phyloP scores from a whole-genome alignment of 2,113 vertebrate species.

The Pterocles orientalis region DNA sequence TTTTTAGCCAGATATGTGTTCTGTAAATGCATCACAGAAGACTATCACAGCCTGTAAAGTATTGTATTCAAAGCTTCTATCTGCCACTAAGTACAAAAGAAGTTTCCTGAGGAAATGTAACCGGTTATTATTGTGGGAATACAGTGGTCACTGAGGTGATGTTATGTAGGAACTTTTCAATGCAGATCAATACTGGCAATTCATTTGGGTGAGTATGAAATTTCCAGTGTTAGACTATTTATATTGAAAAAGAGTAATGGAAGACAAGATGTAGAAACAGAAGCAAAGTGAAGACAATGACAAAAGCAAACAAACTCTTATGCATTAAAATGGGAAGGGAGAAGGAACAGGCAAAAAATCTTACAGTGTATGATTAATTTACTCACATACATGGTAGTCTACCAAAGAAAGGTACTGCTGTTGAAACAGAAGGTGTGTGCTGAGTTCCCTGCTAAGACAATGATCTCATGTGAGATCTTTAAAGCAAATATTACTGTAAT shows the following conservation, averaged over 20 bases:
- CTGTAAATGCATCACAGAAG: neutral
- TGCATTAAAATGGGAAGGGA: neutral
- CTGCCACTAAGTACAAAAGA: conserved; percentile 28
- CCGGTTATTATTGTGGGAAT: conserved; percentile 43
- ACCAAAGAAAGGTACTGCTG: neutral
- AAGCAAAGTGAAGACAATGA: neutral
- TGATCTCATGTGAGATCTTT: neutral
- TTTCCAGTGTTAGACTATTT: conserved; percentile 35
- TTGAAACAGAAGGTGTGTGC: neutral
- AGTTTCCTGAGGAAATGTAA: conserved; percentile 55
- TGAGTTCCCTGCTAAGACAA: neutral
- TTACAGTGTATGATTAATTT: neutral
- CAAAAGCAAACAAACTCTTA: neutral
- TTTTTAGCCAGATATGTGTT: neutral
- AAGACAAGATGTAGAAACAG: neutral
- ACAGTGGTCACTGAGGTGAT: conserved; percentile 8
- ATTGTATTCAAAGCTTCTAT: conserved; percentile 16
- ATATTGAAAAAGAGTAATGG: neutral
- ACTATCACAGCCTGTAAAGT: neutral
- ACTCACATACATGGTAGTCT: neutral
- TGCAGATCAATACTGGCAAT: conserved; percentile 55
- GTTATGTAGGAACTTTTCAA: conserved; percentile 41
- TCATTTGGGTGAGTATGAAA: conserved; percentile 33
- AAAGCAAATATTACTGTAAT: neutral
- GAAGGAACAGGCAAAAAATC: neutral